Evolutionary conservation across 2,113 vertebrate species (phyloP), one percentile per base, ranked within the genome.

Genomic region (Colistium nudipinnis): DNA sequence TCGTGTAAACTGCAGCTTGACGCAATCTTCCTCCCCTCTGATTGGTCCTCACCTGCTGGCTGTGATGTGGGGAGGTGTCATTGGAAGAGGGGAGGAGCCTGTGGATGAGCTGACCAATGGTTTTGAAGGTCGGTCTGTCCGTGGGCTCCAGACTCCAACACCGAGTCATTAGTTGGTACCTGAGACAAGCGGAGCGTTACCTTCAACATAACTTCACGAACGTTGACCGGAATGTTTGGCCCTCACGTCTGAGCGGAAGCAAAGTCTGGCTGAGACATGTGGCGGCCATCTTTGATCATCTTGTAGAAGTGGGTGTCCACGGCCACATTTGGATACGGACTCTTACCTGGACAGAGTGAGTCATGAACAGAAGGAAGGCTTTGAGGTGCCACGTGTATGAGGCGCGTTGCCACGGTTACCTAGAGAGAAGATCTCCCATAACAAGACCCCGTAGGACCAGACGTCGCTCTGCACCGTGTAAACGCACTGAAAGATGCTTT

Each of bases 351-450:
- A 19, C 7, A 19, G 22, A 33, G 45, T 14, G 45, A 36, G 6
- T 36, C 4, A 6, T 33, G 12, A 4, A 36, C 3, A 36, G 35
- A 9, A 36, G 35, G 10, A n/a, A n/a, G n/a, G n/a, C n/a, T n/a
- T n/a, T n/a, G n/a, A n/a, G n/a, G n/a, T n/a, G n/a, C n/a, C n/a
- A n/a, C n/a, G n/a, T n/a, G n/a, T 7, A 6, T 12, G 39, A 39
- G 5, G 1, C 1, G 36, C 11, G 16, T 66, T 76, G 39, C 47
- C 24, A 13, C 35, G 30, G 91, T 94, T 91, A 98, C 98, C 98
- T 0, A 99, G 92, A 9, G 97, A 97, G 87, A 97, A 99, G 80
- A 99, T 98, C 88, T 99, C 98, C 98, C 98, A 99, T 30, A 99
- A 94, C 1, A 99, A 91, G 78, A 99, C 95, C n/a, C 98, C 98